Percentiles rank a stretch among this genome's conserved stretches.
phyloP scores from a whole-genome alignment of 2,888 invertebrate genomes.

The Dione juno region DNA sequence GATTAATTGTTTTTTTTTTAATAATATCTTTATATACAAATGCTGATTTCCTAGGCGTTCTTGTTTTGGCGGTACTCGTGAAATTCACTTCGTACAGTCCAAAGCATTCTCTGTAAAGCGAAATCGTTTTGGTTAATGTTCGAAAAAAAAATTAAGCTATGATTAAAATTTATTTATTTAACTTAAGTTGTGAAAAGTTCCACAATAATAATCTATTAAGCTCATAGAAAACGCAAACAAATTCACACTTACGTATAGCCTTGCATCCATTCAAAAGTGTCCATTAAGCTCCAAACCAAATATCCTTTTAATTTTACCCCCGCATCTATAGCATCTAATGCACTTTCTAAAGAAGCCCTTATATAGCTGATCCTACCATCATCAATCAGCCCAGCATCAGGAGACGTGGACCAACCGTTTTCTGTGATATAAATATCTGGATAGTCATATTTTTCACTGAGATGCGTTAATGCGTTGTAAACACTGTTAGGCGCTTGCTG shows the following conservation, averaged over 20 bases:
- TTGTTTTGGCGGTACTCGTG: constrained; percentile 81
- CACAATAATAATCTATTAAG: background rate
- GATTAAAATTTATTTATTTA: too few species aligned
- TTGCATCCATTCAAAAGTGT: constrained; percentile 85
- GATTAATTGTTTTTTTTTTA: constrained; percentile 67
- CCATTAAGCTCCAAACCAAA: constrained; percentile 85
- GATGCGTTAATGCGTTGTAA: constrained; percentile 73
- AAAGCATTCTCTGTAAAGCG: constrained; percentile 83
- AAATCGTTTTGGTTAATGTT: background rate
- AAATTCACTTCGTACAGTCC: constrained; percentile 88
- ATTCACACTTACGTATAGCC: constrained; percentile 77
- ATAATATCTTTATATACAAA: constrained; percentile 82
- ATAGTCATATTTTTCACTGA: background rate
- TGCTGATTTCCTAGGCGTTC: constrained; percentile 86
- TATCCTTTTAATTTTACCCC: constrained; percentile 79
- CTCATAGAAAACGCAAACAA: background rate
- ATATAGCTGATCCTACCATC: constrained; percentile 71
- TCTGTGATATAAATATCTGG: constrained; percentile 76
- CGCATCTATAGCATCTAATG: constrained; percentile 70
- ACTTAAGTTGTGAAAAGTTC: too few species aligned
- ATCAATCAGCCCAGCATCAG: constrained; percentile 65
- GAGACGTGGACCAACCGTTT: constrained; percentile 80
- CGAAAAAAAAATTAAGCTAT: too few species aligned
- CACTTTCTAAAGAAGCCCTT: constrained; percentile 68
- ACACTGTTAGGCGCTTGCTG: constrained; percentile 84